Conservation (phyloP, 2,797 vertebrate species). For the Danio aesculapii region DNA sequence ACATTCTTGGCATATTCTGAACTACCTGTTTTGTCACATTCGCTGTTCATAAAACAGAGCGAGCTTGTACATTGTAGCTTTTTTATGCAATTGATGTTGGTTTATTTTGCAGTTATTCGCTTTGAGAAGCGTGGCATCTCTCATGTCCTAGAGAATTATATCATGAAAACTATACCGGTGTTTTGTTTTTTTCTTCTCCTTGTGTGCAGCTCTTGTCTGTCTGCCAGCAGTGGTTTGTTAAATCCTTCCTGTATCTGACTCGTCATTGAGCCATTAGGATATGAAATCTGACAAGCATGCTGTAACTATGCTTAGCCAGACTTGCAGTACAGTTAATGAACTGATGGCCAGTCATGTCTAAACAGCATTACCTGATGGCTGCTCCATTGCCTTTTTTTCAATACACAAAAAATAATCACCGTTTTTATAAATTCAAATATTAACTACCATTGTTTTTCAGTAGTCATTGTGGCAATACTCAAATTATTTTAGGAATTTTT, state of each 20-base stretch:
- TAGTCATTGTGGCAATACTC: neutral
- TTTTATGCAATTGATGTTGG: neutral
- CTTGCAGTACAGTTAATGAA: neutral
- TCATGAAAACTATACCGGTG: neutral
- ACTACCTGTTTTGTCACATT: neutral
- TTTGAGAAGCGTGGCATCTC: neutral
- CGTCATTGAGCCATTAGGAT: slow-evolving; percentile 1
- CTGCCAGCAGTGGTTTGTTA: slow-evolving; percentile 5
- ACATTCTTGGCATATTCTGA: neutral
- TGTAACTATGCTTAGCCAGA: neutral
- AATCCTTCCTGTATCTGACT: slow-evolving; percentile 11
- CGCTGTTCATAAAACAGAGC: neutral
- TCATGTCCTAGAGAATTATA: neutral
- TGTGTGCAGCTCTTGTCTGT: neutral
- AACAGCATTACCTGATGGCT: neutral
- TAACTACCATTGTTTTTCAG: neutral
- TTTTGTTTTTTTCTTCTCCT: neutral
- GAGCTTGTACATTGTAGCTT: neutral
- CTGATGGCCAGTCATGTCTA: neutral
- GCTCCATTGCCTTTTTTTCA: neutral
- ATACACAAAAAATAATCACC: neutral
- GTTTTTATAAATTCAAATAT: neutral
- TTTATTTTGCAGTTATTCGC: neutral
- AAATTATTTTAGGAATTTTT: neutral
- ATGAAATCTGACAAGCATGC: slow-evolving; percentile 22